Evolutionary conservation across 2,113 vertebrate genomes (phyloP).

Genomic region (Calypte anna): DNA sequence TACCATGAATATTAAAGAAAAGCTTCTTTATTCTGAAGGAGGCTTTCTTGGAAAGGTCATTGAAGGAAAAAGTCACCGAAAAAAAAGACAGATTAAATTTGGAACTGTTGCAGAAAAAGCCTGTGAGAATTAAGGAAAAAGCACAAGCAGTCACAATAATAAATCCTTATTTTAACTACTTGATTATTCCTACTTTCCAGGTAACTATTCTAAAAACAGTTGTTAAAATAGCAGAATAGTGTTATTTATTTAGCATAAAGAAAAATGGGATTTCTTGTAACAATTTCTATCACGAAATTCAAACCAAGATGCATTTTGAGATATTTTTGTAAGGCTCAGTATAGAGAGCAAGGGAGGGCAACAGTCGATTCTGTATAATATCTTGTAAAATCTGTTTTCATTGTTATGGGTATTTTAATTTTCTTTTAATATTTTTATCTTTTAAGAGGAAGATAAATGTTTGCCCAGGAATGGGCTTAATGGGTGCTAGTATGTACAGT

Average conservation of each 20-base stretch:
- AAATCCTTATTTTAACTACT: not conserved
- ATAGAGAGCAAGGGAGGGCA: not conserved
- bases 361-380: fast-evolving
- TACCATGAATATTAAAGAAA: not conserved
- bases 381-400: not conserved
- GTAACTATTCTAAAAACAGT: not conserved
- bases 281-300: not conserved
- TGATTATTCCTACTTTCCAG: not conserved
- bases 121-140: not conserved
- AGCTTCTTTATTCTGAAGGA: not conserved
- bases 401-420: not conserved
- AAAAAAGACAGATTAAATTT: not conserved
- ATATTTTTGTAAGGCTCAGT: not conserved
- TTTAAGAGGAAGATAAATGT: not conserved
- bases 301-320: not conserved
- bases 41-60: not conserved
- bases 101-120: not conserved
- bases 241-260: not conserved
- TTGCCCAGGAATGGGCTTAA: not conserved
- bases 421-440: not conserved
- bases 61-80: not conserved
- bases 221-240: not conserved
- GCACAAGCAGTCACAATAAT: not conserved
- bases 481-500: not conserved
- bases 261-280: not conserved